Conservation (phyloP, 2,797 vertebrate genomes). For the Cephalopachus bancanus region DNA sequence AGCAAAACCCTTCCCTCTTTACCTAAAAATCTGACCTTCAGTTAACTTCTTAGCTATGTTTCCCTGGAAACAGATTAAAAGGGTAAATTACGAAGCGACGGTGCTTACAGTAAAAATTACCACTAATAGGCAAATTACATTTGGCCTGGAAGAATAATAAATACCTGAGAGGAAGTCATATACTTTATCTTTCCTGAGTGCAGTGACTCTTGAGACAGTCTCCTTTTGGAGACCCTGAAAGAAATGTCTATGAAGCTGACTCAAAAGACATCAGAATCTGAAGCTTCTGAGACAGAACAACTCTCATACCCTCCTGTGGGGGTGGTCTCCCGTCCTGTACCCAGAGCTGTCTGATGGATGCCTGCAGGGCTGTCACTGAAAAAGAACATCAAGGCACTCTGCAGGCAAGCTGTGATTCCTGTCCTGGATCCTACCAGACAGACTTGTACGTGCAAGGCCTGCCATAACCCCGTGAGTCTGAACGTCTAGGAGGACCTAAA, state of each 20-base stretch:
- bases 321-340: not conserved
- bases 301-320: accelerated
- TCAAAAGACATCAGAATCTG: not conserved
- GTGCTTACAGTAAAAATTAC: not conserved
- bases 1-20: not conserved
- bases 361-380: no score
- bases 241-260: not conserved
- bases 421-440: no score
- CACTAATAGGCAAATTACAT: not conserved
- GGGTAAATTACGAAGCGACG: not conserved
- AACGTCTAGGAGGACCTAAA: not conserved
- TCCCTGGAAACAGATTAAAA: slow-evolving; percentile 22
- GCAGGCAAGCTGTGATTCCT: accelerated
- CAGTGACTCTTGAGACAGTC: not conserved
- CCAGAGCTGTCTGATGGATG: no score
- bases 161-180: not conserved
- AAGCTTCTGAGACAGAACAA: no score
- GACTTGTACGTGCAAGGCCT: accelerated
- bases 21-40: not conserved
- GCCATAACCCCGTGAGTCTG: accelerated
- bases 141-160: not conserved
- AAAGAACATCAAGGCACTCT: not conserved
- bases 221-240: not conserved
- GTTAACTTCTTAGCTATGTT: not conserved
- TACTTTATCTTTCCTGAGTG: not conserved